Conservation (phyloP, 2,888 invertebrate genomes). For the Gari tellinella region DNA sequence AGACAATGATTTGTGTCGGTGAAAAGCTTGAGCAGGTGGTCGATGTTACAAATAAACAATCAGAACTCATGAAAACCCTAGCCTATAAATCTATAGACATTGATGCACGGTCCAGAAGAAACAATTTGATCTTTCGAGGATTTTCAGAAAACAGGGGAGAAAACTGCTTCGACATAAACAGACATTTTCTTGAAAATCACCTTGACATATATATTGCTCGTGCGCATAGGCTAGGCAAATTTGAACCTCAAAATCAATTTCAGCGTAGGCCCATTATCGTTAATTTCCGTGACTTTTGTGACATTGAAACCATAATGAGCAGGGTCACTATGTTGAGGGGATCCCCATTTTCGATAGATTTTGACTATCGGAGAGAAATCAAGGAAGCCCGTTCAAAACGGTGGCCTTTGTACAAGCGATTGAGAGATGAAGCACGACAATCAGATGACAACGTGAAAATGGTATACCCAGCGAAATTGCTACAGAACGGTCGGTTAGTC, state of each 20-base stretch:
- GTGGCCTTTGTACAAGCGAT: conserved; percentile 9
- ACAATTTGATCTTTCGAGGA: conserved; percentile 23
- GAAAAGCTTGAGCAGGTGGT: too few relatives aligned
- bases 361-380: conserved; percentile 23
- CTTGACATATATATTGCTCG: conserved; percentile 15
- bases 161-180: conserved; percentile 13
- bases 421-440: neutral
- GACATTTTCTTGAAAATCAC: conserved; percentile 11
- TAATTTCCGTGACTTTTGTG: conserved; percentile 15
- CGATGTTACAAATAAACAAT: too few relatives aligned
- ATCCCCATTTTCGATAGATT: conserved; percentile 13
- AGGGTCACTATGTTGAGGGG: conserved; percentile 4
- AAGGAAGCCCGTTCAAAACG: conserved; percentile 8
- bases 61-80: neutral
- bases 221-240: conserved; percentile 14
- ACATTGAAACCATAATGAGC: conserved; percentile 16
- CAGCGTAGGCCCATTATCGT: conserved; percentile 17
- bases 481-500: conserved; percentile 3
- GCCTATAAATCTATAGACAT: conserved; percentile 34
- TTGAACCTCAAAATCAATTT: neutral
- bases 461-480: neutral
- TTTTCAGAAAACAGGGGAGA: conserved; percentile 19
- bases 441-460: conserved; percentile 5
- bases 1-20: too few relatives aligned
- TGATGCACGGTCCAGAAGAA: conserved; percentile 22